Conservation (phyloP, 2,888 invertebrate species). For the Ecliptopera silaceata region DNA sequence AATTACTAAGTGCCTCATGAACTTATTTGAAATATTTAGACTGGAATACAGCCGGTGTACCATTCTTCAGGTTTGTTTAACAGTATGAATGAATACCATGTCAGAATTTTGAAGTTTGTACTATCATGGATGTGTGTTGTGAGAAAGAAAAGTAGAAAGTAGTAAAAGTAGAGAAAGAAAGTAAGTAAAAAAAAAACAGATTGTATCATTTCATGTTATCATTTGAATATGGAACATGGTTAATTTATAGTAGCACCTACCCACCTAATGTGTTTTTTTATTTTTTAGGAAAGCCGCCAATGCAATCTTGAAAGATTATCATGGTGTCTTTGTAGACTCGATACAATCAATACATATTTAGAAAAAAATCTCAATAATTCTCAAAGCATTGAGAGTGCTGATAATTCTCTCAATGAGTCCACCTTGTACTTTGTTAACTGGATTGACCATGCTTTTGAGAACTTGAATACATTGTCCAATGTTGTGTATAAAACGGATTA, state of each 20-base stretch:
- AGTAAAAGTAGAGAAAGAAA: too few species aligned
- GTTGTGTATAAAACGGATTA: conserved; percentile 61
- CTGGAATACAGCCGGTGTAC: conserved; percentile 54
- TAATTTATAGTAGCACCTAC: too few species aligned
- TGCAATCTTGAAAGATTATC: conserved; percentile 65
- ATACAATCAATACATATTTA: conserved; percentile 51
- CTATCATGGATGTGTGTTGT: too few species aligned
- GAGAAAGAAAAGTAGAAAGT: too few species aligned
- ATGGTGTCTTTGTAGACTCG: conserved; percentile 66
- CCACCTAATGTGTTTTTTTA: neutral
- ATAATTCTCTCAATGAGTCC: conserved; percentile 54
- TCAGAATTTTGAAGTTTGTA: too few species aligned
- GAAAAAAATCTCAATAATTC: conserved; percentile 28
- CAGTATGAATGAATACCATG: too few species aligned
- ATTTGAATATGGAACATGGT: too few species aligned
- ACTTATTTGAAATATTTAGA: conserved; percentile 67
- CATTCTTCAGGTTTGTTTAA: conserved; percentile 57
- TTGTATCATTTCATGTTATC: too few species aligned
- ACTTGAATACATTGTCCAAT: conserved; percentile 60
- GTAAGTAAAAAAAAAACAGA: too few species aligned
- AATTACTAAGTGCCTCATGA: conserved; percentile 66
- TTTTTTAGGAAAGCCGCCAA: conserved; percentile 65
- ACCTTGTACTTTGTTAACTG: conserved; percentile 77
- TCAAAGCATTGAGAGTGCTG: conserved; percentile 36
- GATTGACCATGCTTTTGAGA: conserved; percentile 76